Evolutionary conservation across 2,888 invertebrate species (phyloP).

Genomic region (Meteorus cinctellus): DNA sequence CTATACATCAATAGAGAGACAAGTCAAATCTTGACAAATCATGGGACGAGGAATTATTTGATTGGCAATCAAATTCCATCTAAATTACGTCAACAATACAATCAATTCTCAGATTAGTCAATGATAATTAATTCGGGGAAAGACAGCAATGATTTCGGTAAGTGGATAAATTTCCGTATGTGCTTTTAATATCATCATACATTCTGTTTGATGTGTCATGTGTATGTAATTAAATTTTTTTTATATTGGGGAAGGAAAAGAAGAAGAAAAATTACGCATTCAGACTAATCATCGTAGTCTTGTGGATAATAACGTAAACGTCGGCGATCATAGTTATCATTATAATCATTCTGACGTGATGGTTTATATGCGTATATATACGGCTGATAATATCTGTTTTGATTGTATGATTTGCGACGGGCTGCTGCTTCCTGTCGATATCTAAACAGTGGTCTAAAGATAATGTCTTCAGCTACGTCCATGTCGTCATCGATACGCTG

Average conservation of each 20-base stretch:
- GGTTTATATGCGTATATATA: conserved; percentile 48
- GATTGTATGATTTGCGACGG: conserved; percentile 20
- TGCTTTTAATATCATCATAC: not conserved
- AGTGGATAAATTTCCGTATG: conserved; percentile 4
- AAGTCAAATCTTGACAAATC: not conserved
- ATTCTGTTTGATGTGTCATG: not conserved
- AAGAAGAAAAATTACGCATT: not conserved
- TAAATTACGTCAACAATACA: not conserved
- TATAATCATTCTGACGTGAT: conserved; percentile 46
- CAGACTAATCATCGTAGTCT: conserved; percentile 11
- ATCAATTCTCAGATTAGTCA: not conserved
- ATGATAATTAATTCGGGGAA: not conserved
- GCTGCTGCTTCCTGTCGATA: conserved; percentile 60
- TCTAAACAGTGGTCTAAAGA: conserved; percentile 68
- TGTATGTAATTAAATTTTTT: not conserved
- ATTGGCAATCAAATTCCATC: not conserved
- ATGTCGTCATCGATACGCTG: conserved; percentile 50
- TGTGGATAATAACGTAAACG: conserved; percentile 18
- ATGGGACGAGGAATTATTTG: not conserved
- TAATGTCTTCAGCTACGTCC: conserved; percentile 68
- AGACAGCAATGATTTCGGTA: not conserved
- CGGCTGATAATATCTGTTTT: conserved; percentile 34
- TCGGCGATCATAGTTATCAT: conserved; percentile 47
- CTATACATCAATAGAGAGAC: not conserved
- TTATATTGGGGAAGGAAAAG: not conserved